Conservation (phyloP, 1,140 invertebrate species). For the Polypedilum vanderplanki region DNA sequence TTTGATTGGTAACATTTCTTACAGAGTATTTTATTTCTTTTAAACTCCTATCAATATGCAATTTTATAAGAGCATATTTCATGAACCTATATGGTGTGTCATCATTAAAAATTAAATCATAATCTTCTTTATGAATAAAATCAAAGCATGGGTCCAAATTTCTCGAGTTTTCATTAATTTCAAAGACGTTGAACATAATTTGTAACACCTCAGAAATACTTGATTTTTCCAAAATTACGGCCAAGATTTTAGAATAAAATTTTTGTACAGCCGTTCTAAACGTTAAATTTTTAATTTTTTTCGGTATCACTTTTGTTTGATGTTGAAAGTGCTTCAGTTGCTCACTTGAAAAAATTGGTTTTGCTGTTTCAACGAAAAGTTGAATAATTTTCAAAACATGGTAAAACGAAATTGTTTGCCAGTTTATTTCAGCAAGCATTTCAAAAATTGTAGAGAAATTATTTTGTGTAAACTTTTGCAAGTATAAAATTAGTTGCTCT, state of each 20-base stretch:
- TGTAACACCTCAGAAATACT: not conserved
- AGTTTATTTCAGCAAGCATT: constrained; percentile 33
- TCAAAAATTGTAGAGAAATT: constrained; percentile 32
- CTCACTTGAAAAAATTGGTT: constrained; percentile 29
- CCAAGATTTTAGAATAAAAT: not conserved
- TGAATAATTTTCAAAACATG: constrained; percentile 34
- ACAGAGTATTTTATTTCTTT: not conserved
- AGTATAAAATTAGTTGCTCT: constrained; percentile 30
- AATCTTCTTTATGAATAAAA: not conserved
- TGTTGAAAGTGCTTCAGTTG: not conserved
- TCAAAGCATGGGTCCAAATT: not conserved
- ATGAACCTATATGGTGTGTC: not conserved
- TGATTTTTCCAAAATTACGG: not conserved
- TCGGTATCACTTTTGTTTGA: not conserved
- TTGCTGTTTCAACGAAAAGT: not conserved
- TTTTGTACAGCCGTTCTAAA: not conserved
- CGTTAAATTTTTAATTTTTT: not conserved
- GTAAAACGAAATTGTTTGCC: constrained; percentile 37
- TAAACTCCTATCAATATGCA: not conserved
- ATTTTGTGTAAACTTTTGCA: constrained; percentile 28
- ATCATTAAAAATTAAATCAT: not conserved
- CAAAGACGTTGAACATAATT: not conserved
- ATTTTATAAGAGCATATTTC: not conserved
- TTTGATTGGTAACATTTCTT: not conserved
- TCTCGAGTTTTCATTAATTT: not conserved